Evolutionary conservation across 1,140 invertebrate species (phyloP), one percentile per base, ranked within the genome.

Genomic region (Sesamia nonagrioides): DNA sequence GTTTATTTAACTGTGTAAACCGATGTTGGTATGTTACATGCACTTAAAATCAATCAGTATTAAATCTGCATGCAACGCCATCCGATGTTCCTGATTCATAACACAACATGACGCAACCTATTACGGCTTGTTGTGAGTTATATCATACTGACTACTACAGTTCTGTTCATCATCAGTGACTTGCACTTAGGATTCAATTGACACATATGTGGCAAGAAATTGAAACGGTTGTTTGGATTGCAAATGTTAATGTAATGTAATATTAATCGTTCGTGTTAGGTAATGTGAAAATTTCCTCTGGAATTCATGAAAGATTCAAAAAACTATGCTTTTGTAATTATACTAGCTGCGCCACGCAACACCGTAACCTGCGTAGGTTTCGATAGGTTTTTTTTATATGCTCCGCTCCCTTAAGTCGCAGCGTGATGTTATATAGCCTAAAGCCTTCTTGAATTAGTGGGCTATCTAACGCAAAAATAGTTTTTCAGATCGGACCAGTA

Each of bases 31-130:
- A 5, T 50, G 66, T 69, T 48, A 69, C 42, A 50, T 48, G 18
- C 66, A 48, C 33, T 69, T 27, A 40, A n/a, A 45, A 42, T 27
- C 27, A 56, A 58, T 17, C 42, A 71, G 48, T 17, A 71, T 18
- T 54, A 40, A 74, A 74, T 74, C 71, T 74, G 71, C 52, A 60
- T 74, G 54, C 68, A 71, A 71, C 21, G 27, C 33, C 56, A 69
- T 56, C 77, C 21, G 66, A 71, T 56, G 69, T 68, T 58, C 68
- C 68, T 71, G 50, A 54, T 71, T 71, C 68, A 71, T 71, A 71
- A 71, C 68, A 27, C 27, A 27, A 1, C 17, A 15, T 52, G 35
- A 6, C 27, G 48, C 33, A 54, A 71, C 27, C 50, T 18, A 48
- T 69, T 69, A 48, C 42, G 21, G 18, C 17, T 42, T 13, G 33